A percentile compares a stretch with the other conserved stretches of the same genome.
These are phyloP conservation scores for Syrrhaptes paradoxus DNA, from an alignment of 2,113 vertebrate species.

Conservation along the genomic window DNA sequence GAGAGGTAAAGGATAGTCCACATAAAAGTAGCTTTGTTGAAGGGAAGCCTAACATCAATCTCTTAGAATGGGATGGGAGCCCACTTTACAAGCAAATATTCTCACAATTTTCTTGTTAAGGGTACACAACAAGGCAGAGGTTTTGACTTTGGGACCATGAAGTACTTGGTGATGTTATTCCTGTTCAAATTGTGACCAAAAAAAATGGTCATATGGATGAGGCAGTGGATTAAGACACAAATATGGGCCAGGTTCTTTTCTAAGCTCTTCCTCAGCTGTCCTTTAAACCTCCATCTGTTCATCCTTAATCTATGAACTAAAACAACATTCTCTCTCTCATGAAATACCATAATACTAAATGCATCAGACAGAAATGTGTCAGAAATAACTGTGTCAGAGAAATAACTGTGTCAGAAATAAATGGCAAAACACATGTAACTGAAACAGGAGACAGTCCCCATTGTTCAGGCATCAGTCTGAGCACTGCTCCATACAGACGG, in stretches of 20 bases:
- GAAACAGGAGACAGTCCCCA: not conserved
- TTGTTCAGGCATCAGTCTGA: not conserved
- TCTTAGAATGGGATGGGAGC: accelerated
- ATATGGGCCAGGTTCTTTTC: not conserved
- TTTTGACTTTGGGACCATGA: not conserved
- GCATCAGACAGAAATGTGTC: not conserved
- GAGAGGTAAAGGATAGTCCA: not conserved
- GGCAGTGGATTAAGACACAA: not conserved
- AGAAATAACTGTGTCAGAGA: not conserved
- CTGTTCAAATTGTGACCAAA: not conserved
- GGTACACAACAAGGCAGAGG: not conserved
- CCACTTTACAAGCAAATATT: not conserved
- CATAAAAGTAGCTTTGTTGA: not conserved
- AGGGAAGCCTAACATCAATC: not conserved
- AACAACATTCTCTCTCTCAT: not conserved
- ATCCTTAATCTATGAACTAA: not conserved
- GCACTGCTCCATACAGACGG: not conserved
- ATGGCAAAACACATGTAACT: not conserved
- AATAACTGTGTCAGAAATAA: not conserved
- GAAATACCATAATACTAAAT: not conserved
- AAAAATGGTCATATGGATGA: not conserved
- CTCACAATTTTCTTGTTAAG: not conserved
- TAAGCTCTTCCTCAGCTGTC: not conserved
- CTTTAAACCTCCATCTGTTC: not conserved
- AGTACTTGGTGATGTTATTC: not conserved